Percentiles rank a stretch among this genome's conserved stretches.
Conservation (phyloP, 2,797 vertebrate genomes). For the Sphenodon punctatus region DNA sequence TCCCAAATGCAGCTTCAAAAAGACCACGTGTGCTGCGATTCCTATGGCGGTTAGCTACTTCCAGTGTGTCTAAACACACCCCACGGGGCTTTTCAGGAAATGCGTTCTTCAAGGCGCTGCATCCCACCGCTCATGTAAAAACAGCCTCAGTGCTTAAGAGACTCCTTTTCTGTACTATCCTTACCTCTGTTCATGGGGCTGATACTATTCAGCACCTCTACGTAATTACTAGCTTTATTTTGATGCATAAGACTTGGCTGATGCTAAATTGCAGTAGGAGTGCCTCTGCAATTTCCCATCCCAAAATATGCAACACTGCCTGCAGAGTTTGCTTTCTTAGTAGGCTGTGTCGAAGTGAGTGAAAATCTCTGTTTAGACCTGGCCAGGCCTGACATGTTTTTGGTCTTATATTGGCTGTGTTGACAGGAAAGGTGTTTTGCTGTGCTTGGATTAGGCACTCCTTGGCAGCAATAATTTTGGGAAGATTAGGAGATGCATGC, state of each 20-base stretch:
- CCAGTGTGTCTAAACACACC: no score
- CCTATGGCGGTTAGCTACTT: no score
- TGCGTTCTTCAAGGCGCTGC: no score
- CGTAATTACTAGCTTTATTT: neutral
- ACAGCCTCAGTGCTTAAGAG: neutral
- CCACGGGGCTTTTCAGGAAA: no score
- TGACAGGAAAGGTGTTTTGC: accelerated
- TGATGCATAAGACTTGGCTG: neutral
- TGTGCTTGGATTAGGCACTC: neutral
- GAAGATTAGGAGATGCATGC: neutral
- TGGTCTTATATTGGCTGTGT: neutral
- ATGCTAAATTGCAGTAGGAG: neutral
- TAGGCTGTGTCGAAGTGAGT: no score
- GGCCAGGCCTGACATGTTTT: neutral
- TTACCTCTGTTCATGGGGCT: neutral
- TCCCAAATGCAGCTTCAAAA: no score
- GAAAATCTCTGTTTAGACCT: neutral
- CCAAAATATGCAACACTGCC: neutral
- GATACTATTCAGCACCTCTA: neutral
- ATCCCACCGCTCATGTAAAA: no score
- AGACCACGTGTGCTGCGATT: no score
- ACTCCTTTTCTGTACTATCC: neutral
- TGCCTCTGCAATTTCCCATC: neutral
- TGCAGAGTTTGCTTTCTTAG: neutral
- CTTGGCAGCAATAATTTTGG: neutral